phyloP scores from a whole-genome alignment of 1,140 invertebrate species.

The Atopsyche davidsoni region DNA sequence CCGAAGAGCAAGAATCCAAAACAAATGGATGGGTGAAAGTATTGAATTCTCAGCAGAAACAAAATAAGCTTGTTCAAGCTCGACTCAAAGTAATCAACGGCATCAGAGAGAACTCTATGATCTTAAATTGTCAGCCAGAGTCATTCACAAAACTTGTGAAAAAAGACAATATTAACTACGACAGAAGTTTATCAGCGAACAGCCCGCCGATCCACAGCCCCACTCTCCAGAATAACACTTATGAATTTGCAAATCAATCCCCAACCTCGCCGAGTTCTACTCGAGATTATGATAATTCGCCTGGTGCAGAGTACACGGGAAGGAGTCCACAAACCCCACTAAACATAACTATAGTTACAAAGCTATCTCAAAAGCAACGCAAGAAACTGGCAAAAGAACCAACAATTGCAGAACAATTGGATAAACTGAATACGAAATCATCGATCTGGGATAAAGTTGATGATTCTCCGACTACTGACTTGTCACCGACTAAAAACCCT shows the following conservation, averaged over 20 bases:
- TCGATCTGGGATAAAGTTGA: too few relatives aligned
- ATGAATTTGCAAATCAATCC: constrained; percentile 33
- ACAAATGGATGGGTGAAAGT: constrained; percentile 42
- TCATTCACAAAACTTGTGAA: constrained; percentile 40
- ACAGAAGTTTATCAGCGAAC: constrained; percentile 32
- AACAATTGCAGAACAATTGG: constrained; percentile 30
- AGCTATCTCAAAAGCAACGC: constrained; percentile 57
- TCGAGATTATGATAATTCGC: constrained; percentile 6
- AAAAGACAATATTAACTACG: constrained; percentile 30
- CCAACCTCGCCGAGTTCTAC: constrained; percentile 34
- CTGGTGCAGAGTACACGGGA: constrained; percentile 25
- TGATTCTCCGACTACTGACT: too few relatives aligned
- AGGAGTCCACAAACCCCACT: constrained; percentile 36
- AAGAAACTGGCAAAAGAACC: constrained; percentile 45
- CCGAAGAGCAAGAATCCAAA: constrained; percentile 33
- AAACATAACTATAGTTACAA: constrained; percentile 42
- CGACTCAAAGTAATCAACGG: constrained; percentile 45
- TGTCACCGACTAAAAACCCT: constrained; percentile 28
- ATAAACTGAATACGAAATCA: constrained; percentile 37
- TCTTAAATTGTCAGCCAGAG: constrained; percentile 37
- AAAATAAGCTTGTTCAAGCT: constrained; percentile 44
- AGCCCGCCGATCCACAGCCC: constrained; percentile 30
- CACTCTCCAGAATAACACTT: constrained; percentile 26
- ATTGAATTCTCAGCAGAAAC: constrained; percentile 40
- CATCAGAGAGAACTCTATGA: constrained; percentile 39